These are phyloP conservation scores for Pterobdella sp. DNA, from an alignment of 2,888 invertebrate species.

Conservation along the genomic window DNA sequence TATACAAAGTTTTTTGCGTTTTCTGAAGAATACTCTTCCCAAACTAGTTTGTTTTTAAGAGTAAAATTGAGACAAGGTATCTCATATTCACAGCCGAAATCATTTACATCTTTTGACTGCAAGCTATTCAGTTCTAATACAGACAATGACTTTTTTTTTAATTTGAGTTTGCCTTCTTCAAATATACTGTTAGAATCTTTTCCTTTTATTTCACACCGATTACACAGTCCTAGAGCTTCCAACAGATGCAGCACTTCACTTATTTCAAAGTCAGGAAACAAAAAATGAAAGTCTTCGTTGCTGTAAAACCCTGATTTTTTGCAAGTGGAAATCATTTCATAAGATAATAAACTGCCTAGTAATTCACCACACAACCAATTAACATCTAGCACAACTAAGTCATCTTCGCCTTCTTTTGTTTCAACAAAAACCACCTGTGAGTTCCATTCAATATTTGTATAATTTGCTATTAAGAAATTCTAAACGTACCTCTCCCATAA, in stretches of 20 bases:
- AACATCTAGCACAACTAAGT: constrained; percentile 62
- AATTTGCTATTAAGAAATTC: no score
- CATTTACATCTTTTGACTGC: background rate
- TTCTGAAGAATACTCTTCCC: constrained; percentile 55
- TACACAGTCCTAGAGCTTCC: constrained; percentile 65
- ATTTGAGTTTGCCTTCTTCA: background rate
- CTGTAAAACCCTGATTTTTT: constrained; percentile 62
- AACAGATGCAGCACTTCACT: constrained; percentile 61
- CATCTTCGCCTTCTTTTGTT: constrained; percentile 54
- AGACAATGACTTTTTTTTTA: background rate
- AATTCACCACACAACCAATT: constrained; percentile 64
- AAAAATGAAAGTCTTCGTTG: constrained; percentile 65
- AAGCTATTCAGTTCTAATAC: background rate
- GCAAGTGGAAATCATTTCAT: constrained; percentile 49
- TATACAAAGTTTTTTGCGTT: constrained; percentile 53
- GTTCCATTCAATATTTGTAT: no score
- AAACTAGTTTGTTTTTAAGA: constrained; percentile 62
- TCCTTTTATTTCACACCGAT: constrained; percentile 64
- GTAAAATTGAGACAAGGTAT: constrained; percentile 64
- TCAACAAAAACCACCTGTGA: constrained; percentile 58
- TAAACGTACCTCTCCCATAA: constrained; percentile 62
- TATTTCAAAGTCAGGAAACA: constrained; percentile 65
- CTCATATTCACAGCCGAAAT: constrained; percentile 58
- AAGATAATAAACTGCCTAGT: constrained; percentile 60
- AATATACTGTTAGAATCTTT: constrained; percentile 48